Evolutionary conservation across 2,113 vertebrate species (phyloP).

Genomic region (Perccottus glenii): DNA sequence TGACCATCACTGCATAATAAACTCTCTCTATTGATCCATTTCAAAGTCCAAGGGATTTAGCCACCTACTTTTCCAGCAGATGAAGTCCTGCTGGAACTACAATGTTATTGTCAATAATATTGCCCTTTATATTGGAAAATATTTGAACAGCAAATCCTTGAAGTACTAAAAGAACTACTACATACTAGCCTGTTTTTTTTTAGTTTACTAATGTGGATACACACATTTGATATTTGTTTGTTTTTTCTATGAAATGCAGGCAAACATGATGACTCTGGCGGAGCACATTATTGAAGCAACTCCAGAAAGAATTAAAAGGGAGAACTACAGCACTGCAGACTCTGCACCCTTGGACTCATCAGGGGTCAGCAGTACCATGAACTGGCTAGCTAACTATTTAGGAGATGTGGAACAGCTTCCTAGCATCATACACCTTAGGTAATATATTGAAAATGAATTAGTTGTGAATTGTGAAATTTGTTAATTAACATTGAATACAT

Average conservation of each 20-base stretch:
- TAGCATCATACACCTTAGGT: constrained; percentile 92
- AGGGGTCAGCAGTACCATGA: constrained; percentile 93
- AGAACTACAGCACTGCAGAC: constrained; percentile 88
- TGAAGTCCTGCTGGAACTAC: constrained; percentile 31
- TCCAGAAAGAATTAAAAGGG: constrained; percentile 95
- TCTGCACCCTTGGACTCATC: constrained; percentile 82
- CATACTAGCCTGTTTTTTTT: background rate
- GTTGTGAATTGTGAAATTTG: background rate
- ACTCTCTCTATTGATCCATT: constrained; percentile 74
- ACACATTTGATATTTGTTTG: constrained; percentile 1
- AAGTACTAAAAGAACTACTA: background rate
- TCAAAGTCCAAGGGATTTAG: constrained; percentile 64
- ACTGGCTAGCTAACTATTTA: constrained; percentile 98
- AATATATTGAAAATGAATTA: background rate
- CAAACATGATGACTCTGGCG: constrained; percentile 97
- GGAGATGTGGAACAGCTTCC: constrained; percentile 95
- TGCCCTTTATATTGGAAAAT: constrained; percentile 15
- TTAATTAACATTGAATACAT: too few species aligned
- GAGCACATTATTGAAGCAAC: constrained; percentile 99
- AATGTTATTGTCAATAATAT: constrained; percentile 28
- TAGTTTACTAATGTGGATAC: background rate
- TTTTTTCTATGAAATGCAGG: constrained; percentile 72
- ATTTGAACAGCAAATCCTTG: constrained; percentile 7
- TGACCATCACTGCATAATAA: constrained; percentile 75
- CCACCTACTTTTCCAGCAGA: constrained; percentile 40